Evolutionary conservation across 2,888 invertebrate species (phyloP).

Genomic region (Argynnis bischoffii): DNA sequence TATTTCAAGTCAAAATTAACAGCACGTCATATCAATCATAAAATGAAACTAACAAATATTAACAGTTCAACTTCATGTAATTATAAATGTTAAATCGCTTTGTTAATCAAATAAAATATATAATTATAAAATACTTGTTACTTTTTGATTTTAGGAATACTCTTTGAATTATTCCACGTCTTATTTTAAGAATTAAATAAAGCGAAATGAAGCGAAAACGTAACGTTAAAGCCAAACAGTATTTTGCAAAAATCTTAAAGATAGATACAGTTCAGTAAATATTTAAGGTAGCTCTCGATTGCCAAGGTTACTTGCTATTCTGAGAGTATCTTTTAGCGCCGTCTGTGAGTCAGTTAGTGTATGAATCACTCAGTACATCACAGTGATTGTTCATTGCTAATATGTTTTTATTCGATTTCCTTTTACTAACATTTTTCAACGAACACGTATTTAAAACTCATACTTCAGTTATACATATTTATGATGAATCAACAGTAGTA

Average conservation of each 20-base stretch:
- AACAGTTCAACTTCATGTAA: neutral
- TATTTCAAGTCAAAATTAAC: slow-evolving; percentile 25
- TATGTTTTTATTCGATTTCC: slow-evolving; percentile 37
- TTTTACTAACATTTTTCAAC: slow-evolving; percentile 24
- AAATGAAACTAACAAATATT: neutral
- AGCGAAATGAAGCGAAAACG: neutral
- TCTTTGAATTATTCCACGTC: too few species aligned
- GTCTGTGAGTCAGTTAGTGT: slow-evolving; percentile 63
- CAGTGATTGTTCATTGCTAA: slow-evolving; percentile 65
- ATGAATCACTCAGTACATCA: slow-evolving; percentile 66
- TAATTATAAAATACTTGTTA: too few species aligned
- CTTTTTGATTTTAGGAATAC: too few species aligned
- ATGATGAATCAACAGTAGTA: neutral
- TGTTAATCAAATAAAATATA: too few species aligned
- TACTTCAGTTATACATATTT: neutral
- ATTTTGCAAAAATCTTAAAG: slow-evolving; percentile 14
- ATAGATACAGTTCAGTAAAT: slow-evolving; percentile 39
- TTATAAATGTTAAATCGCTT: too few species aligned
- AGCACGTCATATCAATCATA: slow-evolving; percentile 20
- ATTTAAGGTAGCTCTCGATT: slow-evolving; percentile 48
- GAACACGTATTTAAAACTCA: neutral
- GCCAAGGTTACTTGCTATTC: slow-evolving; percentile 75
- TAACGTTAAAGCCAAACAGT: neutral
- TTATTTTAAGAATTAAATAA: neutral
- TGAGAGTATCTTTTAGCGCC: slow-evolving; percentile 72